Conservation (phyloP, 2,888 invertebrate genomes). For the Apamea monoglypha region DNA sequence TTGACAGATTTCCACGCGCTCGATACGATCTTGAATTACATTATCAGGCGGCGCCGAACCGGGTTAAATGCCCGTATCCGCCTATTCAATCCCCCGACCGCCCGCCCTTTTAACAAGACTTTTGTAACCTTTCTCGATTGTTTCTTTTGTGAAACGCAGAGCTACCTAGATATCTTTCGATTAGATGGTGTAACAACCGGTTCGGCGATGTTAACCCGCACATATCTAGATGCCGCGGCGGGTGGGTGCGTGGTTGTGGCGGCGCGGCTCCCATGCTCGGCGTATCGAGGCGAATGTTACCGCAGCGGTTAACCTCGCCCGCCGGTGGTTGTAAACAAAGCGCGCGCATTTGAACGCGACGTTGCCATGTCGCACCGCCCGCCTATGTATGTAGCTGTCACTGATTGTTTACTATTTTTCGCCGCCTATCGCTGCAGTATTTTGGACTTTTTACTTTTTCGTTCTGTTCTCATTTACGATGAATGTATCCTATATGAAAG, state of each 20-base stretch:
- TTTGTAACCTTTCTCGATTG: conserved; percentile 63
- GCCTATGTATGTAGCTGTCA: conserved; percentile 72
- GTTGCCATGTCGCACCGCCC: conserved; percentile 79
- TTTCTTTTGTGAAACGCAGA: conserved; percentile 52
- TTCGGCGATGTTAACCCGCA: conserved; percentile 56
- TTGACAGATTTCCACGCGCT: conserved; percentile 86
- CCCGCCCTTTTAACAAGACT: conserved; percentile 56
- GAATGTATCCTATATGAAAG: neutral
- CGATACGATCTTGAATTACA: conserved; percentile 87
- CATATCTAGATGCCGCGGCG: conserved; percentile 54
- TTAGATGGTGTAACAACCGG: conserved; percentile 64
- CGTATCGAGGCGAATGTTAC: conserved; percentile 69
- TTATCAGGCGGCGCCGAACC: conserved; percentile 77
- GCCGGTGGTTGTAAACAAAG: conserved; percentile 84
- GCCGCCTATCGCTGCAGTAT: conserved; percentile 38
- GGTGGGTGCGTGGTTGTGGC: conserved; percentile 52
- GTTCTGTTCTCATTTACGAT: conserved; percentile 16
- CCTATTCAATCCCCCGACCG: conserved; percentile 64
- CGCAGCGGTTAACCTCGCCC: conserved; percentile 77
- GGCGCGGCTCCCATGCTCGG: conserved; percentile 53
- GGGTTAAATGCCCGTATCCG: conserved; percentile 76
- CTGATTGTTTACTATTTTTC: conserved; percentile 73
- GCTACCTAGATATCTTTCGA: conserved; percentile 52
- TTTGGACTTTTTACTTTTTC: conserved; percentile 2
- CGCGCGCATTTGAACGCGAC: conserved; percentile 80